phyloP scores from a whole-genome alignment of 2,113 vertebrate genomes.

The Tenrec ecaudatus region DNA sequence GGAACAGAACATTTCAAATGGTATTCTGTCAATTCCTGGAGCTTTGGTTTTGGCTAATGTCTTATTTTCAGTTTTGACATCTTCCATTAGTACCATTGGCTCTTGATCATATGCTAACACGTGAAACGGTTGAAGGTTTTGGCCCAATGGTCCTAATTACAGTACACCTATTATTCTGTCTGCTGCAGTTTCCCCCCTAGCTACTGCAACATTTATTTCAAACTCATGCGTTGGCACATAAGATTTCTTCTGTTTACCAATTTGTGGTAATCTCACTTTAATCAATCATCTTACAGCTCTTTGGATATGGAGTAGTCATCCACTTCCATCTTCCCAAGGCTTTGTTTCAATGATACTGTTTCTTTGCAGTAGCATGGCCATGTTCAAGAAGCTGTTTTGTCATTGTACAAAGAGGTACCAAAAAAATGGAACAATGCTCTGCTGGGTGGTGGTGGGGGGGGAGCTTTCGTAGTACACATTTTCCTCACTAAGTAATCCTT shows the following conservation, averaged over 20 bases:
- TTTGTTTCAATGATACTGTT: constrained; percentile 40
- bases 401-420: not conserved
- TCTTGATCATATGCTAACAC: too few relatives aligned
- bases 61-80: too few relatives aligned
- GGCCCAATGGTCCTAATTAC: not conserved
- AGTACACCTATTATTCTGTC: not conserved
- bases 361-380: constrained; percentile 5
- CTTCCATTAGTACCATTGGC: too few relatives aligned
- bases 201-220: not conserved
- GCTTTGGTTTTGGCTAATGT: too few relatives aligned
- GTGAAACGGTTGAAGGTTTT: not conserved
- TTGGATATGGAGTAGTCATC: not conserved
- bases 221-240: constrained; percentile 23
- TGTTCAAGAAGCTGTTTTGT: constrained; percentile 35
- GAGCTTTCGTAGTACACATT: too few relatives aligned
- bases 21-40: too few relatives aligned
- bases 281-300: constrained; percentile 6
- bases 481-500: too few relatives aligned
- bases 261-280: constrained; percentile 17
- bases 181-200: not conserved
- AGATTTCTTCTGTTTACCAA: constrained; percentile 9
- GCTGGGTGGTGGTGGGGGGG: too few relatives aligned
- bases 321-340: not conserved
- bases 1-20: too few relatives aligned
- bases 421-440: too few relatives aligned